phyloP scores from a whole-genome alignment of 2,797 vertebrate species.

The Sternarchorhynchus goeldii region DNA sequence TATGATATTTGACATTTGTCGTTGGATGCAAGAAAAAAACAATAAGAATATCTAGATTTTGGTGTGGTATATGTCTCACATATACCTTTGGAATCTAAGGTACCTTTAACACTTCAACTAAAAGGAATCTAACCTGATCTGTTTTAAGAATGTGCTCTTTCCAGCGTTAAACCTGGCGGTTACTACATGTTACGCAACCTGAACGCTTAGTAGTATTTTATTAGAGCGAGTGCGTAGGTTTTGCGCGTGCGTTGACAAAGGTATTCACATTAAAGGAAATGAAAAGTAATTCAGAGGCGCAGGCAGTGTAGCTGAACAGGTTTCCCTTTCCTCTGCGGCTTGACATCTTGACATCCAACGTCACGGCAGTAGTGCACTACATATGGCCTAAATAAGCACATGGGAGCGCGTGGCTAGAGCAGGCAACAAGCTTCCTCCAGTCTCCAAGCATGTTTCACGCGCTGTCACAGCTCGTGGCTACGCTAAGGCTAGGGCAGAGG shows the following conservation, averaged over 20 bases:
- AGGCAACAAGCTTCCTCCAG: constrained; percentile 58
- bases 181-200: background rate
- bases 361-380: constrained; percentile 53
- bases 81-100: background rate
- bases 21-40: no score
- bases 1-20: no score
- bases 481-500: constrained; percentile 15
- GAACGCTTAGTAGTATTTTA: no score
- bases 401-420: constrained; percentile 63
- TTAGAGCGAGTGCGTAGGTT: background rate
- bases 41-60: no score
- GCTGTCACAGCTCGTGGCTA: constrained; percentile 57
- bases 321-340: constrained; percentile 22
- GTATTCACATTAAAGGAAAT: constrained; percentile 23
- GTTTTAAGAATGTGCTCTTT: constrained; percentile 29
- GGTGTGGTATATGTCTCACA: background rate
- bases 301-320: constrained; percentile 20
- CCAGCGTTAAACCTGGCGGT: background rate
- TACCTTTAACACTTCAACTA: background rate
- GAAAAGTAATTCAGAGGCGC: constrained; percentile 9
- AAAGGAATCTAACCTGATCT: constrained; percentile 16
- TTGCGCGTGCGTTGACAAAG: background rate
- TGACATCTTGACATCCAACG: constrained; percentile 62
- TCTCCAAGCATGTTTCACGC: constrained; percentile 66
- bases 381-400: constrained; percentile 62